Evolutionary conservation across 2,113 vertebrate species (phyloP).

Genomic region (Myiozetetes cayanensis): DNA sequence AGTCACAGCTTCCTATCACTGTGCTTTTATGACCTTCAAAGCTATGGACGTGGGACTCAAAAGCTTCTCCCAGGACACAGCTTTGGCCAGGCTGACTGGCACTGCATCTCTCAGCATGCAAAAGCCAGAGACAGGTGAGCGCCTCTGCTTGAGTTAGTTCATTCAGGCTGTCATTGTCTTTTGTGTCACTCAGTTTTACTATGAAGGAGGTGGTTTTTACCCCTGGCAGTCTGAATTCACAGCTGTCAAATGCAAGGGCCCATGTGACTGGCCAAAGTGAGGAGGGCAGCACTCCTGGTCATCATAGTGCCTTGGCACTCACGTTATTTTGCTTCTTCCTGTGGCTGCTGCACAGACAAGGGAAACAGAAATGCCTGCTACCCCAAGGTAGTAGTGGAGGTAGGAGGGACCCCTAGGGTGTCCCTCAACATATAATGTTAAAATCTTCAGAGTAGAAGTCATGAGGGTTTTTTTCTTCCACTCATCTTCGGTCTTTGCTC

Average conservation of each 20-base stretch:
- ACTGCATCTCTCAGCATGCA: rapidly evolving
- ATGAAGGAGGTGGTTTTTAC: rapidly evolving
- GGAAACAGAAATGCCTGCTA: neutral
- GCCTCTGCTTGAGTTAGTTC: neutral
- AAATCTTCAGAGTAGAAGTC: neutral
- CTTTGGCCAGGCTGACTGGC: neutral
- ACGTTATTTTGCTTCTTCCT: neutral
- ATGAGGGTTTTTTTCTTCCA: neutral
- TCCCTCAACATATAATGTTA: neutral
- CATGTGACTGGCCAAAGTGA: rapidly evolving
- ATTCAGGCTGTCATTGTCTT: neutral
- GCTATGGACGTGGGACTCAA: neutral
- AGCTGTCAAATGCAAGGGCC: neutral
- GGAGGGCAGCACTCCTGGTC: neutral
- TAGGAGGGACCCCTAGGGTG: neutral
- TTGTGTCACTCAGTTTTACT: neutral
- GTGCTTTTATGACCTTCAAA: neutral
- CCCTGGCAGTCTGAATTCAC: neutral
- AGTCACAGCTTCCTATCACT: neutral
- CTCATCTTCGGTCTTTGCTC: neutral
- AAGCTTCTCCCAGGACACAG: neutral
- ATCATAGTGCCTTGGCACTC: rapidly evolving
- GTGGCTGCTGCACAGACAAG: rapidly evolving
- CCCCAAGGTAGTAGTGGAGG: neutral
- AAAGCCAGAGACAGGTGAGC: neutral